phyloP scores from a whole-genome alignment of 2,888 invertebrate species.

The Ophonus ardosiacus region DNA sequence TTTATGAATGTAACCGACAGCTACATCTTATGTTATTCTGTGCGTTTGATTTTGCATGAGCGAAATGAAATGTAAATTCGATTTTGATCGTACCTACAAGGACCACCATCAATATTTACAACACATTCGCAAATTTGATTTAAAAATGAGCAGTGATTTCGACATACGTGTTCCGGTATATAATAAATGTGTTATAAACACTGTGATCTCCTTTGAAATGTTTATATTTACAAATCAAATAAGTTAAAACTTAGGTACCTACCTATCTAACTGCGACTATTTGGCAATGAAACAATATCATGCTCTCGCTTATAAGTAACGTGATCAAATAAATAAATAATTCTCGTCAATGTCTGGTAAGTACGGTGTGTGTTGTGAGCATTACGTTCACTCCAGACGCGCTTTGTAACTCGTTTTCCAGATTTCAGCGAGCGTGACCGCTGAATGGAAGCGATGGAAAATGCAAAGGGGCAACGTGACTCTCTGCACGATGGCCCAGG shows the following conservation, averaged over 20 bases:
- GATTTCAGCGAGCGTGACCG: conserved; percentile 95
- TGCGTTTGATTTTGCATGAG: conserved; percentile 44
- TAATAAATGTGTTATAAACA: conserved; percentile 33
- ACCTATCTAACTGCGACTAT: conserved; percentile 12
- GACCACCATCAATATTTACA: conserved; percentile 20
- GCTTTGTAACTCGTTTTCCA: conserved; percentile 98
- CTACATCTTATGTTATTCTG: conserved; percentile 41
- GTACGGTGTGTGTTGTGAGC: conserved; percentile 27
- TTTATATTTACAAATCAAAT: conserved; percentile 35
- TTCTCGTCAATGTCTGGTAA: conserved; percentile 40
- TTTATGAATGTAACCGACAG: conserved; percentile 21
- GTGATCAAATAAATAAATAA: conserved; percentile 46
- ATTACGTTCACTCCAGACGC: conserved; percentile 85
- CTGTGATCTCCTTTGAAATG: conserved; percentile 2
- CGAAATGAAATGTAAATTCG: conserved; percentile 28
- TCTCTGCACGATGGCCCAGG: conserved; percentile 96
- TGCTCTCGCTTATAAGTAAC: conserved; percentile 38
- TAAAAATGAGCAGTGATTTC: conserved; percentile 26
- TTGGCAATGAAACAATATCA: conserved; percentile 46
- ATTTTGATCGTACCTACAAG: conserved; percentile 44
- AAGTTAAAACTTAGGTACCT: conserved; percentile 35
- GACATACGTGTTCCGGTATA: conserved; percentile 35
- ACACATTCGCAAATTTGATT: conserved; percentile 31
- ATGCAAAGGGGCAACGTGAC: conserved; percentile 96
- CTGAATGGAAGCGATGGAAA: conserved; percentile 97